These are phyloP conservation scores for Coelinius sp. DNA, from an alignment of 2,888 invertebrate genomes.

Conservation along the genomic window DNA sequence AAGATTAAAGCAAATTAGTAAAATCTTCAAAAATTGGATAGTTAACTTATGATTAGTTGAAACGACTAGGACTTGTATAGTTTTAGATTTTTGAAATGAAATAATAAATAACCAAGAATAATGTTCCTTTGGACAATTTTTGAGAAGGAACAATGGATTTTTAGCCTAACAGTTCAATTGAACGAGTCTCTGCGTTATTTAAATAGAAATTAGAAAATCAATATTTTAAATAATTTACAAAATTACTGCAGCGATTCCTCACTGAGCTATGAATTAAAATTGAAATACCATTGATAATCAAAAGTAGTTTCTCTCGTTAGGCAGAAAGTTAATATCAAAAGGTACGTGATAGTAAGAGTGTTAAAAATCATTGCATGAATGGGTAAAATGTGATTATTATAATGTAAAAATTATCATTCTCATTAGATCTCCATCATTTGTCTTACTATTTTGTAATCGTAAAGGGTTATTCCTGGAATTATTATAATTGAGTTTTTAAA, in stretches of 20 bases:
- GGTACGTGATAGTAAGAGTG: not conserved
- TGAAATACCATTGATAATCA: constrained; percentile 38
- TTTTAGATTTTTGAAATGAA: not conserved
- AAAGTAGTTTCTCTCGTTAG: constrained; percentile 42
- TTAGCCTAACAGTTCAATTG: constrained; percentile 47
- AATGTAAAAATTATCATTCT: not conserved
- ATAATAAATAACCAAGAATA: constrained; percentile 10
- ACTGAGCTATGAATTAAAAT: constrained; percentile 35
- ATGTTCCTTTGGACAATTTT: constrained; percentile 21
- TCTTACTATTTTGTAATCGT: not conserved
- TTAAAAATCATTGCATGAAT: not conserved
- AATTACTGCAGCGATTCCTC: constrained; percentile 21
- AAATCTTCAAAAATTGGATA: constrained; percentile 12
- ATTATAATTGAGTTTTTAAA: not conserved
- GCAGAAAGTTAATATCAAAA: constrained; percentile 37
- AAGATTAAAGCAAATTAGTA: constrained; percentile 39
- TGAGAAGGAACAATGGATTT: constrained; percentile 23
- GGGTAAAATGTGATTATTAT: not conserved
- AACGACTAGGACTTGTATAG: constrained; percentile 27
- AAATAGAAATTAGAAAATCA: not conserved
- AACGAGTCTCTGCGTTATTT: not conserved
- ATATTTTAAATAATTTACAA: constrained; percentile 18
- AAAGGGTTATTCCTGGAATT: not conserved
- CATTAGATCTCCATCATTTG: not conserved
- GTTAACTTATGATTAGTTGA: constrained; percentile 18